Base-by-base conservation (phyloP, 2,888 invertebrate genomes). In the Malachius bipustulatus region DNA sequence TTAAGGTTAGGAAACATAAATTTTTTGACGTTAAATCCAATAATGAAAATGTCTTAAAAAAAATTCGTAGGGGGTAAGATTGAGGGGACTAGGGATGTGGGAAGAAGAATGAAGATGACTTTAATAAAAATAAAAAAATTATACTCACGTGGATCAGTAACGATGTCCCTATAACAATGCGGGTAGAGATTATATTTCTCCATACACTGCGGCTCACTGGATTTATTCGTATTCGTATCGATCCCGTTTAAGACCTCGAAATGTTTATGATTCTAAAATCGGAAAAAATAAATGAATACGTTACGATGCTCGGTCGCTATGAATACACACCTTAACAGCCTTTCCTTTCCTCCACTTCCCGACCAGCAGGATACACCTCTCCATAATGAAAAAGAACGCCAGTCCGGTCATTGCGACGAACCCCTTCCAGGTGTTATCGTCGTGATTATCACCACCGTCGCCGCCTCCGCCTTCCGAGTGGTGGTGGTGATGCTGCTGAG, bases 151-250 rank as follows among this genome's bases (percentile, higher is more conserved):
- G 54, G 51, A 41, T 54, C 54, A 30, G 50, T 49, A 49, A 59
- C 77, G 26, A 87, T 85, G 58, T 85, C 87, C 47, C 83, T 84
- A 45, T 87, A 87, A 51, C 85, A 85, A 55, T 85, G 85, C 0
- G 85, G 84, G 58, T 84, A 85, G 26, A 84, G 83, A n/a, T 84
- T 84, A 53, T 87, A 87, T 54, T 83, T 85, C 49, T 87, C 84
- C 60, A 85, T 87, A 57, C 87, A 88, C 12, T 83, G 74, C 46
- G 54, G 51, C 16, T 52, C 51, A 33, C 44, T 47, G 16, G 46
- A 19, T 19, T 19, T 19, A 19, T 19, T 19, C 6, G 24, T 19
- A 19, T 19, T n/a, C n/a, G 24, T 8, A 8, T n/a, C 24, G 24
- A 19, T 19, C 6, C 24, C n/a, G n/a, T n/a, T n/a, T n/a, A n/a